Base-by-base conservation (phyloP, 2,113 vertebrate genomes). In the Pedionomus torquatus region DNA sequence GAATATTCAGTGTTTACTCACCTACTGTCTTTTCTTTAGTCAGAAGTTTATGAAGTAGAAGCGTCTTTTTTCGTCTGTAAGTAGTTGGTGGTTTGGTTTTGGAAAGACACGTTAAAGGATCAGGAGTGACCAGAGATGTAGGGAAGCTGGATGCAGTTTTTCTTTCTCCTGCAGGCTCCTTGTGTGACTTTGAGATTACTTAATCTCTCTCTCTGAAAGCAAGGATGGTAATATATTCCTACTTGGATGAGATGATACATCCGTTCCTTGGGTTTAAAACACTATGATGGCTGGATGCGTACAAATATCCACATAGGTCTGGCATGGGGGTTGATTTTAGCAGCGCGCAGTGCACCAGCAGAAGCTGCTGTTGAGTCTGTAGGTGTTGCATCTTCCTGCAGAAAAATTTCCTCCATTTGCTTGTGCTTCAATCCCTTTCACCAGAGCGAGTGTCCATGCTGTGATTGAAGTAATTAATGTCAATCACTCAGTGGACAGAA, bases 391-490 rank as follows among this genome's bases (percentile, higher is more conserved):
- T 82, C 76, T 57, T 92, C 86, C 52, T 57, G 64, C 65, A 72
- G 89, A 84, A 89, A 89, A 31, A 52, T 33, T 64, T 89, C 43
- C 43, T 81, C 69, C 44, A 9, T 77, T 93, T 81, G 13, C 61
- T 93, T 35, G 12, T 71, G 35, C 64, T 94, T 81, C 90, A 84
- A 84, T 89, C 76, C 68, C 75, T 93, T 92, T 91, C 88, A 39
- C 57, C 11, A 66, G 71, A 77, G 55, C 35, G 75, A 43, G 69
- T 64, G 70, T 84, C 79, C 94, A 17, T 91, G 91, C 95, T 97
- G 97, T 90, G 95, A 87, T 46, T 92, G 86, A 95, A 94, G 88
- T 95, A 95, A 96, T 95, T 94, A 95, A 86, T 84, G 97, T 89
- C 95, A 95, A 4, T 96, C 96, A 96, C 78, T 82, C n/a, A 9